These are phyloP conservation scores for Chiloscyllium plagiosum DNA, from an alignment of 2,113 vertebrate species.

Conservation along the genomic window DNA sequence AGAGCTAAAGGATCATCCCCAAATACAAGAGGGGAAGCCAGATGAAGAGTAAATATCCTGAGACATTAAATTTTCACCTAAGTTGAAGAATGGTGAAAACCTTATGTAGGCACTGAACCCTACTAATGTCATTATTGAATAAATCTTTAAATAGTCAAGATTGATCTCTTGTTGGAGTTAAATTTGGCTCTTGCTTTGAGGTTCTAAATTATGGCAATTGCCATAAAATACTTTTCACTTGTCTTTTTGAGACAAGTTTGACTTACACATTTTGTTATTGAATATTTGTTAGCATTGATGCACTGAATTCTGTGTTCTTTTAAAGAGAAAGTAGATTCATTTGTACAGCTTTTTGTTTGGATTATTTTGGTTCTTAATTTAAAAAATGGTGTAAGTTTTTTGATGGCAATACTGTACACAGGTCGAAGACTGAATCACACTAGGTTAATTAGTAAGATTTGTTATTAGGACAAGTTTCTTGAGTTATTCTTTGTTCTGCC, in stretches of 20 bases:
- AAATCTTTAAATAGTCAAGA: neutral
- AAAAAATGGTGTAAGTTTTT: neutral
- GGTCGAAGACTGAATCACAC: neutral
- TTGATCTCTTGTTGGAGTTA: neutral
- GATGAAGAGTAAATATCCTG: neutral
- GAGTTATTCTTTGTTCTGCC: neutral
- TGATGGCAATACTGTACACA: neutral
- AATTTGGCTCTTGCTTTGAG: neutral
- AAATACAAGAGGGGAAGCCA: neutral
- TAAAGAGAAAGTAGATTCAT: neutral
- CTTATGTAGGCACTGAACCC: neutral
- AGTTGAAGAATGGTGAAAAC: neutral
- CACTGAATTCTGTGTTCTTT: neutral
- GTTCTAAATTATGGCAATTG: neutral
- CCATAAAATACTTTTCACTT: too few species aligned
- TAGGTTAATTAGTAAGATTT: neutral
- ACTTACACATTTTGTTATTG: too few species aligned
- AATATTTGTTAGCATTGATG: neutral
- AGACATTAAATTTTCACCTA: neutral
- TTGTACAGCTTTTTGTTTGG: neutral
- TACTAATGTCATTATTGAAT: neutral
- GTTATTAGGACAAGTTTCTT: neutral
- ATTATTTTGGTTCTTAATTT: neutral
- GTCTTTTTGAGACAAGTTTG: neutral
- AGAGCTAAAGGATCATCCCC: neutral